A percentile compares a stretch with the other conserved stretches of the same genome.
phyloP scores from a whole-genome alignment of 2,797 vertebrate genomes.

The Gymnothorax javanicus region DNA sequence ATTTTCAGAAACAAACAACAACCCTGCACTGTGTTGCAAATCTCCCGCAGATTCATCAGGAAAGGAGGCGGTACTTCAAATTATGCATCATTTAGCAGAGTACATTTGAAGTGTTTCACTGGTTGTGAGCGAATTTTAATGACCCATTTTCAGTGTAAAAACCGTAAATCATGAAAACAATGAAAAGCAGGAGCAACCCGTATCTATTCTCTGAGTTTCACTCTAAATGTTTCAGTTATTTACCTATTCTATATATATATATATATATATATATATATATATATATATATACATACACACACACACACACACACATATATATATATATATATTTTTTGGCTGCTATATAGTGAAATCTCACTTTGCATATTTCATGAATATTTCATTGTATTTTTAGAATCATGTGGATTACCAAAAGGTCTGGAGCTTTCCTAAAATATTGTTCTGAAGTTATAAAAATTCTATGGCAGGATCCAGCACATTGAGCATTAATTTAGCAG shows the following conservation, averaged over 20 bases:
- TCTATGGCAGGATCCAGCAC: neutral
- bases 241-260: too few species aligned
- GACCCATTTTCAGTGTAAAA: conserved; percentile 28
- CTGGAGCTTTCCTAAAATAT: neutral
- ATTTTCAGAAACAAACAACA: conserved; percentile 39
- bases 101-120: conserved; percentile 53
- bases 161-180: neutral
- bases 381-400: neutral
- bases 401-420: neutral
- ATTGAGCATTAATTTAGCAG: neutral
- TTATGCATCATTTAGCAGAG: conserved; percentile 47
- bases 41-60: conserved; percentile 23
- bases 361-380: neutral
- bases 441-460: neutral
- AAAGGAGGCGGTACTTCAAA: conserved; percentile 40
- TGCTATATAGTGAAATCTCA: neutral
- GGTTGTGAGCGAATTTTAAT: conserved; percentile 23
- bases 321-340: too few species aligned
- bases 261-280: too few species aligned
- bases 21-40: conserved; percentile 24
- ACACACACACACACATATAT: too few species aligned
- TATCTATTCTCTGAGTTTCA: neutral
- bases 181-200: neutral
- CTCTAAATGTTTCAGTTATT: neutral
- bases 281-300: too few species aligned